Conservation (phyloP, 2,888 invertebrate genomes). For the Drosophila dives region DNA sequence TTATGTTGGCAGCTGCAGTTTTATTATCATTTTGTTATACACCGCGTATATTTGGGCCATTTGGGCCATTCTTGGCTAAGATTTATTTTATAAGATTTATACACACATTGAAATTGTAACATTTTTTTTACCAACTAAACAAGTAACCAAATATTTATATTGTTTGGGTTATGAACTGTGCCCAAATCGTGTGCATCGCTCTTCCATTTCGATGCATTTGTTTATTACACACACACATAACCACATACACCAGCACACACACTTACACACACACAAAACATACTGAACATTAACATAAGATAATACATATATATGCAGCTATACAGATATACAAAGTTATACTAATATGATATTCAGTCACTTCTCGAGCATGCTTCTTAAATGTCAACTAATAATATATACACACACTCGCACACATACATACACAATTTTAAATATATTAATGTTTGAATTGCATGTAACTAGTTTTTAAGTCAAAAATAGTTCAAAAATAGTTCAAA, state of each 20-base stretch:
- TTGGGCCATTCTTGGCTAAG: conserved; percentile 34
- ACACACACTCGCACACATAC: neutral
- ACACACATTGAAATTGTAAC: conserved; percentile 6
- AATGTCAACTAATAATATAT: conserved; percentile 15
- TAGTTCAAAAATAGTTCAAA: conserved; percentile 35
- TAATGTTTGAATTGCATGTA: conserved; percentile 68
- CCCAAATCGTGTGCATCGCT: conserved; percentile 32
- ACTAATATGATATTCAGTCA: conserved; percentile 46
- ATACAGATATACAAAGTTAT: conserved; percentile 22
- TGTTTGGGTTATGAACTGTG: neutral
- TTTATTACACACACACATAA: conserved; percentile 14
- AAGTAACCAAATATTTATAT: conserved; percentile 55
- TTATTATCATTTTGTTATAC: conserved; percentile 41
- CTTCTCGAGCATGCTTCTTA: conserved; percentile 40
- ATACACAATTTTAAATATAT: conserved; percentile 51
- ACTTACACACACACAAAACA: conserved; percentile 18
- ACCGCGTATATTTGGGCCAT: conserved; percentile 26
- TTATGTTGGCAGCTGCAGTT: neutral
- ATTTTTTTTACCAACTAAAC: conserved; percentile 51
- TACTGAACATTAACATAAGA: conserved; percentile 25
- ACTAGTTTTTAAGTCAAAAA: conserved; percentile 55
- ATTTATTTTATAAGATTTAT: conserved; percentile 59
- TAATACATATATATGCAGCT: conserved; percentile 1
- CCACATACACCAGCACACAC: conserved; percentile 4
- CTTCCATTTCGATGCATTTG: conserved; percentile 52